A percentile compares a stretch with the other conserved stretches of the same genome.
phyloP scores from a whole-genome alignment of 2,113 vertebrate genomes.

The Gracilinanus agilis region DNA sequence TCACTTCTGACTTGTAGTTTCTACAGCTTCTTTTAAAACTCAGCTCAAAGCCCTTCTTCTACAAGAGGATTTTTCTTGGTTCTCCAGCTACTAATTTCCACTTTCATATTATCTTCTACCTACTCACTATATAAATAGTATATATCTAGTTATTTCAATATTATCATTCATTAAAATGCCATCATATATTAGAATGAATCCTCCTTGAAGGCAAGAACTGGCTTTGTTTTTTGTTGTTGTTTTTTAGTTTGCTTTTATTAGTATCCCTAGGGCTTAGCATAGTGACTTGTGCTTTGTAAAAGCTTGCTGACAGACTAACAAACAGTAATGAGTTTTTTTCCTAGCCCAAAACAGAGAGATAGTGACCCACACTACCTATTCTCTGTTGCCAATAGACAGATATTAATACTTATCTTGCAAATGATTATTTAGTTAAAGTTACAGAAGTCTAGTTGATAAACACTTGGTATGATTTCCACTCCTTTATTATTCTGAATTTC shows the following conservation, averaged over 20 bases:
- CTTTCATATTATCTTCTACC: neutral
- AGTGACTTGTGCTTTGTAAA: neutral
- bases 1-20: neutral
- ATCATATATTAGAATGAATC: neutral
- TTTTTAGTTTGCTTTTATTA: neutral
- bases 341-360: neutral
- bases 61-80: neutral
- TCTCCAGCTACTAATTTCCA: neutral
- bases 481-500: neutral
- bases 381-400: neutral
- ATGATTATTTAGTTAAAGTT: neutral
- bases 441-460: neutral
- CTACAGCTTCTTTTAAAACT: neutral
- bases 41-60: neutral
- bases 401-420: neutral
- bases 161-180: neutral
- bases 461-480: neutral
- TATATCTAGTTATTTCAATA: neutral
- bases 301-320: neutral
- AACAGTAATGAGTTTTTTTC: neutral
- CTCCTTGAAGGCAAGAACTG: neutral
- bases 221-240: neutral
- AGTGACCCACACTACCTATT: neutral
- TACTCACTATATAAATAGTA: neutral
- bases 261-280: neutral